phyloP scores from a whole-genome alignment of 1,140 invertebrate species.

The Arctopsyche grandis region DNA sequence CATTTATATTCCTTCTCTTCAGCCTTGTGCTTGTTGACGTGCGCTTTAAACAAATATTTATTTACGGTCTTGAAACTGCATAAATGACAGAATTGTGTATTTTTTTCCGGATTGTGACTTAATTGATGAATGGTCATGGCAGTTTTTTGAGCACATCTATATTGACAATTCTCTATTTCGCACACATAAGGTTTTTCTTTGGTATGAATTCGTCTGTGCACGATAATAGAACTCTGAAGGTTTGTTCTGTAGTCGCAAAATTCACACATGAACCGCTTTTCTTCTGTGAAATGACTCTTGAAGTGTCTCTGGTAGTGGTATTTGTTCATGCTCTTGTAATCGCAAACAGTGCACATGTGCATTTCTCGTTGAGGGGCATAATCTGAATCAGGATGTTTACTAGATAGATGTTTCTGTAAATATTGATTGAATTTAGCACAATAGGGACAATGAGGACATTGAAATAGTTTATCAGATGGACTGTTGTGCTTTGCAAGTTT shows the following conservation, averaged over 20 bases:
- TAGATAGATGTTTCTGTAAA: slow-evolving; percentile 21
- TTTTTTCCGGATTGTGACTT: slow-evolving; percentile 33
- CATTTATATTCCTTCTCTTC: slow-evolving; percentile 30
- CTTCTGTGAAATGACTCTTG: slow-evolving; percentile 32
- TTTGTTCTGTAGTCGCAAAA: slow-evolving; percentile 38
- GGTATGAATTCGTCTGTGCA: slow-evolving; percentile 33
- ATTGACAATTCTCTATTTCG: slow-evolving; percentile 32
- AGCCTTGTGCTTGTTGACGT: slow-evolving; percentile 25
- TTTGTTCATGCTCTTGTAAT: slow-evolving; percentile 18
- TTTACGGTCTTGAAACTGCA: slow-evolving; percentile 34
- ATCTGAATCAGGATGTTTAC: slow-evolving; percentile 21
- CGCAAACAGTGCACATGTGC: slow-evolving; percentile 22
- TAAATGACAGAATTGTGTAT: slow-evolving; percentile 32
- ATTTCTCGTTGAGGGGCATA: slow-evolving; percentile 25
- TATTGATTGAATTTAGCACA: slow-evolving; percentile 32
- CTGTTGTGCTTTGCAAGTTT: slow-evolving; percentile 9
- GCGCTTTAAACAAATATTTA: slow-evolving; percentile 38
- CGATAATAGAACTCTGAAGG: slow-evolving; percentile 22
- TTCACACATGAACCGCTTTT: slow-evolving; percentile 29
- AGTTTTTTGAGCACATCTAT: slow-evolving; percentile 31
- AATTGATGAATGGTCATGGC: slow-evolving; percentile 33
- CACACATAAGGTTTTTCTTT: slow-evolving; percentile 40
- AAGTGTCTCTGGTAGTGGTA: slow-evolving; percentile 17
- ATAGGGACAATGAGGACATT: slow-evolving; percentile 24
- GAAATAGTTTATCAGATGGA: not conserved